These are phyloP conservation scores for Podotricha telesiphe DNA, from an alignment of 2,888 invertebrate genomes.

Conservation along the genomic window DNA sequence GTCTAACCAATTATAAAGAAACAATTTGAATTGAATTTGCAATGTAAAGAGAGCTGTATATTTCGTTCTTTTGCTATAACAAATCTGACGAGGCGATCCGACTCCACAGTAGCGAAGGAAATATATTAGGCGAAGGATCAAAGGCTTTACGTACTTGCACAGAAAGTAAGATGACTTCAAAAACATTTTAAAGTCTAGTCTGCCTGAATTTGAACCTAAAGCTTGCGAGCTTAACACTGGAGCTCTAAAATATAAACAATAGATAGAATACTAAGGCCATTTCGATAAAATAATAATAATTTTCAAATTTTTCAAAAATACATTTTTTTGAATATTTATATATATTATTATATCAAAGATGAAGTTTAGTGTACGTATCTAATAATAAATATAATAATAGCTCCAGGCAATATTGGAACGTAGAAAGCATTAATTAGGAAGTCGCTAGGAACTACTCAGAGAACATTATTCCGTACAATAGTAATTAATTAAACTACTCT, in stretches of 20 bases:
- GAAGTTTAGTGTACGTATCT: neutral
- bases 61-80: neutral
- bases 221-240: too few species aligned
- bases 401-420: constrained; percentile 23
- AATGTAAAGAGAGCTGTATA: neutral
- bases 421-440: constrained; percentile 33
- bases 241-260: too few species aligned
- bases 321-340: too few species aligned
- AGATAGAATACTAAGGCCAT: too few species aligned
- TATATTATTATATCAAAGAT: too few species aligned
- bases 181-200: neutral
- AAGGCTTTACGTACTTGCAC: neutral
- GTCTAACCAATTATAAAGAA: neutral
- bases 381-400: constrained; percentile 3
- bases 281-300: too few species aligned
- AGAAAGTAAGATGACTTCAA: neutral
- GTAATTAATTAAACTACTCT: constrained; percentile 31
- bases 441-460: constrained; percentile 21
- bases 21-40: neutral
- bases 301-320: too few species aligned
- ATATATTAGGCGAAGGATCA: neutral
- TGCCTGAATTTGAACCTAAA: neutral
- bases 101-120: neutral
- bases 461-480: constrained; percentile 30
- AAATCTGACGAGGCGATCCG: neutral